Evolutionary conservation across 2,888 invertebrate species (phyloP).

Genomic region (Sminthurides aquaticus): DNA sequence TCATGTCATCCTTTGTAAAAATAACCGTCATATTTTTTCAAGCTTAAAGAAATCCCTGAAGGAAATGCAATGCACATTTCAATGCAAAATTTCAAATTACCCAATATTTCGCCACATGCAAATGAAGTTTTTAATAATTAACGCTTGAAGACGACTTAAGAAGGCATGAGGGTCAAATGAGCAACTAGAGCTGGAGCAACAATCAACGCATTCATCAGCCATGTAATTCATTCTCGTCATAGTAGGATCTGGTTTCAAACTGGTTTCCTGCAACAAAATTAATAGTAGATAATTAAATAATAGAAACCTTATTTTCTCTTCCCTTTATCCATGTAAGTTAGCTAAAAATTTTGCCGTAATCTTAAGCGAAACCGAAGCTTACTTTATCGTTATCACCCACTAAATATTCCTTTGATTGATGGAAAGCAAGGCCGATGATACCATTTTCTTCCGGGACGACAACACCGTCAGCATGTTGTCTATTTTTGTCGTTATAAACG

Average conservation of each 20-base stretch:
- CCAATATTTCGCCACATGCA: constrained; percentile 88
- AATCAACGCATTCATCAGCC: constrained; percentile 34
- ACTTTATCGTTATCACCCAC: constrained; percentile 56
- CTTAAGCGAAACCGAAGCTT: constrained; percentile 5
- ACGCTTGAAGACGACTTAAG: constrained; percentile 51
- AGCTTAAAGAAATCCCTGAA: not conserved
- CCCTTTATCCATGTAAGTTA: too few relatives aligned
- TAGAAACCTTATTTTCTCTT: too few relatives aligned
- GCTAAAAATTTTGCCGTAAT: not conserved
- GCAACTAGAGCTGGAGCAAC: constrained; percentile 29
- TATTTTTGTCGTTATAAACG: constrained; percentile 39
- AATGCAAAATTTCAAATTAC: constrained; percentile 49
- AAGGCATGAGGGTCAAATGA: constrained; percentile 27
- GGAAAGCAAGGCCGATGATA: constrained; percentile 79
- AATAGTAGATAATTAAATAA: too few relatives aligned
- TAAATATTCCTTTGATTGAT: constrained; percentile 81
- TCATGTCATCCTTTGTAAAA: constrained; percentile 18
- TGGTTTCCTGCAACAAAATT: not conserved
- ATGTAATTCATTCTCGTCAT: constrained; percentile 25
- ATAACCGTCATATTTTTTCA: not conserved
- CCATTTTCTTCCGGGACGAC: constrained; percentile 48
- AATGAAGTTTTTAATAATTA: constrained; percentile 79
- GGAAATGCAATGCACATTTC: not conserved
- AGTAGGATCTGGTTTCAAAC: constrained; percentile 4
- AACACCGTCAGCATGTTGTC: constrained; percentile 24